A percentile compares a stretch with the other conserved stretches of the same genome.
phyloP scores from a whole-genome alignment of 2,888 invertebrate species.

The Spodoptera exigua region DNA sequence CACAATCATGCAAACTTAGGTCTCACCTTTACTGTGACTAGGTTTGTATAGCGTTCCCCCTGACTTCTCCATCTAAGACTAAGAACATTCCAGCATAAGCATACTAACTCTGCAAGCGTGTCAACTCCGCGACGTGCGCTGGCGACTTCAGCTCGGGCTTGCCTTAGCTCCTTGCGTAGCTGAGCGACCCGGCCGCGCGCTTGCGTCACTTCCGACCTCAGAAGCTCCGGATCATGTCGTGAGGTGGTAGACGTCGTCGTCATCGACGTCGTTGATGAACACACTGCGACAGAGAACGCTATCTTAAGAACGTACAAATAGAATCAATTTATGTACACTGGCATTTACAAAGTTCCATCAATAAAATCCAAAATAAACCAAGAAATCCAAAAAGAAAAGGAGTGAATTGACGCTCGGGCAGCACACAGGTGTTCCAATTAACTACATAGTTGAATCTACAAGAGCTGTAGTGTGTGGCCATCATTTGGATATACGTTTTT shows the following conservation, averaged over 20 bases:
- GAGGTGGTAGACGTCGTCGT: conserved; percentile 95
- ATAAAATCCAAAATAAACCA: background rate
- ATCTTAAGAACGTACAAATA: background rate
- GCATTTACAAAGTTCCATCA: too few species aligned
- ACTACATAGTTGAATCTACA: background rate
- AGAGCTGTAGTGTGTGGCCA: too few species aligned
- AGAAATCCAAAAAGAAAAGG: background rate
- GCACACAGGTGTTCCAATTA: background rate
- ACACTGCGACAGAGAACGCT: conserved; percentile 87
- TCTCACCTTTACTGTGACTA: too few species aligned
- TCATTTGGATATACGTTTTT: background rate
- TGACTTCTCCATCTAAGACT: conserved; percentile 22
- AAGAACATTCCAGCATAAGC: conserved; percentile 12
- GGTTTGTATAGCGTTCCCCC: too few species aligned
- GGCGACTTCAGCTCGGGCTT: conserved; percentile 97
- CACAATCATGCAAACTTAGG: background rate
- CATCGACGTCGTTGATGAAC: conserved; percentile 92
- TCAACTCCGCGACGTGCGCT: conserved; percentile 97
- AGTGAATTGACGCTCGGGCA: background rate
- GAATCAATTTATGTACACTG: too few species aligned
- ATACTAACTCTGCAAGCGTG: conserved; percentile 95
- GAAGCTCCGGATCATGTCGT: conserved; percentile 97
- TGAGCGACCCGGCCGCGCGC: conserved; percentile 96
- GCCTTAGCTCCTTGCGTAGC: conserved; percentile 96
- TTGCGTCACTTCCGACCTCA: conserved; percentile 97